phyloP scores from a whole-genome alignment of 1,140 invertebrate genomes.

The Parasteatoda tepidariorum region DNA sequence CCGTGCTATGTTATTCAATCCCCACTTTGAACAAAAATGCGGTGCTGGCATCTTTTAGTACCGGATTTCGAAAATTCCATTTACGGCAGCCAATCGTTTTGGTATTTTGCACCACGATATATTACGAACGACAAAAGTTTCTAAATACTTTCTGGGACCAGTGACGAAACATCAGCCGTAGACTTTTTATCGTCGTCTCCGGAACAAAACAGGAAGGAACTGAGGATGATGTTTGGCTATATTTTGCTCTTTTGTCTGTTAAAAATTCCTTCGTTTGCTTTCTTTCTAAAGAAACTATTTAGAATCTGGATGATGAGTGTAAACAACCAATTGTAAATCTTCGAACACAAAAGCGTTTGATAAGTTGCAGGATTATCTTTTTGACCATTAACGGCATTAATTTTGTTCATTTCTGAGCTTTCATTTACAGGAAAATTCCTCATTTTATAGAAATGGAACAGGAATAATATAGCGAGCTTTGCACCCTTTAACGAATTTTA shows the following conservation, averaged over 20 bases:
- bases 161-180: not conserved
- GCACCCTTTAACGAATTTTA: no score
- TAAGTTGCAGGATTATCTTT: no score
- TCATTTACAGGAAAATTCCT: no score
- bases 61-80: conserved; percentile 34
- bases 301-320: no score
- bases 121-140: not conserved
- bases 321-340: no score
- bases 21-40: not conserved
- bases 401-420: no score
- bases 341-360: no score
- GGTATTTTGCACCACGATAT: not conserved
- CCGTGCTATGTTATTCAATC: not conserved
- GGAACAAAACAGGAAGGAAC: not conserved
- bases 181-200: not conserved
- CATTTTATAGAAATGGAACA: no score
- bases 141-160: not conserved
- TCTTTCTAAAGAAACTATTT: no score
- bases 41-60: not conserved
- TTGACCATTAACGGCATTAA: no score
- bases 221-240: not conserved
- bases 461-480: no score
- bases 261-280: no score
- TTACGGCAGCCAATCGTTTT: not conserved
- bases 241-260: not conserved